Conservation (phyloP, 1,140 invertebrate genomes). For the Campodea augens region DNA sequence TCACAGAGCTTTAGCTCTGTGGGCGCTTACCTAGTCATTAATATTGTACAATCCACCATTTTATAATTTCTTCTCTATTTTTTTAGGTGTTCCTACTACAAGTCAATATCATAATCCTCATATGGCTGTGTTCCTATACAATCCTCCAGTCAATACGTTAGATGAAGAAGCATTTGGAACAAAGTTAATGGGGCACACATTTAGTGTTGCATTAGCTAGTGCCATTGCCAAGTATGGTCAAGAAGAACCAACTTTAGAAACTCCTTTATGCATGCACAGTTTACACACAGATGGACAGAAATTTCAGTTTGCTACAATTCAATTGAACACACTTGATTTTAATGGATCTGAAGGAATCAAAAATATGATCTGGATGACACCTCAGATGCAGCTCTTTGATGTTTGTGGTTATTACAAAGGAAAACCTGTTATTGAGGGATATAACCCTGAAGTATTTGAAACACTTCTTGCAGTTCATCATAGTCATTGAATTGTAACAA, state of each 20-base stretch:
- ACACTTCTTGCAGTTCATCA: not conserved
- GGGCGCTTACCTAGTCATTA: no score
- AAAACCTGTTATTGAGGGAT: not conserved
- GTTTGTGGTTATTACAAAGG: not conserved
- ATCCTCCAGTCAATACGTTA: not conserved
- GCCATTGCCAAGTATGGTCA: not conserved
- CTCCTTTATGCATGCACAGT: no score
- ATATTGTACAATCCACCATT: no score
- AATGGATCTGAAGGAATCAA: not conserved
- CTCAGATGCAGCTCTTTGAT: not conserved
- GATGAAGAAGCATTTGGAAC: not conserved
- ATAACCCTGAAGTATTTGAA: not conserved
- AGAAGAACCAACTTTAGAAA: not conserved
- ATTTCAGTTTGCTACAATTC: not conserved
- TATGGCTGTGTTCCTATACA: not conserved
- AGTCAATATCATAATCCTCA: no score
- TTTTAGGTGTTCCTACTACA: no score
- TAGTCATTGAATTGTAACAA: no score
- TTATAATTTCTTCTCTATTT: no score
- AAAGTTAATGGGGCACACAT: no score
- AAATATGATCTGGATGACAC: not conserved
- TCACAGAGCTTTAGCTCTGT: no score
- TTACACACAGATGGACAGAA: not conserved
- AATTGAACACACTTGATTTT: not conserved
- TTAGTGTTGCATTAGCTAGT: not conserved